Evolutionary conservation across 1,140 invertebrate genomes (phyloP), one percentile per base, ranked within the genome.

Genomic region (Plectus sambesii): DNA sequence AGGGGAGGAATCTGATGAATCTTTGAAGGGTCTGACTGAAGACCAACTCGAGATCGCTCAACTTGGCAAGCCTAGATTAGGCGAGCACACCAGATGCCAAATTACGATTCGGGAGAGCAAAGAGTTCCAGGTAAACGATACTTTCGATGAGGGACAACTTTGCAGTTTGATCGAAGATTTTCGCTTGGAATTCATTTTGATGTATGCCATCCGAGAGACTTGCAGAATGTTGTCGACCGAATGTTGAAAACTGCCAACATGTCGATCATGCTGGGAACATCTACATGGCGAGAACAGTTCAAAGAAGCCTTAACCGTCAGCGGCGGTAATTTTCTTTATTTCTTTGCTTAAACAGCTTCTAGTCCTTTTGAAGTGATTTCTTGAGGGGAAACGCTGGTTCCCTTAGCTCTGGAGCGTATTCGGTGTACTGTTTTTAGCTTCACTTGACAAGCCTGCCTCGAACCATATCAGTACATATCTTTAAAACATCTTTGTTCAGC

Each of bases 281-380:
- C 85, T 12, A 90, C 88, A 0, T 98, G 93, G 93, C 87, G 84
- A 72, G 92, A 98, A 70, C 92, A 98, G 73, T 97, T 98, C 69
- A 76, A 85, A 58, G 90, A 94, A 72, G 93, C 90, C 6, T 73
- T 97, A 47, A 90, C 87, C 2, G 88, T 97, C 19, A 88, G 81
- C 62, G 79, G 87, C 68, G 89, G 89, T 65, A 5, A 55, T 60
- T 44, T 55, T 51, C 49, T 9, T 47, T 51, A 9, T 48, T 47
- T 49, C 15, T 38, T 30, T 26, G 19, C 50, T 53, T 52, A 9
- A 4, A 44, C 26, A 30, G 42, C 42, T 30, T 44, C 20, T 39
- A 20, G 15, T 30, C 22, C 30, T 19, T n/a, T n/a, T 20, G n/a
- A n/a, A n/a, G n/a, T n/a, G n/a, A n/a, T n/a, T n/a, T n/a, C n/a